Base-by-base conservation (phyloP, 2,888 invertebrate genomes). In the Stictocephala bisonia region DNA sequence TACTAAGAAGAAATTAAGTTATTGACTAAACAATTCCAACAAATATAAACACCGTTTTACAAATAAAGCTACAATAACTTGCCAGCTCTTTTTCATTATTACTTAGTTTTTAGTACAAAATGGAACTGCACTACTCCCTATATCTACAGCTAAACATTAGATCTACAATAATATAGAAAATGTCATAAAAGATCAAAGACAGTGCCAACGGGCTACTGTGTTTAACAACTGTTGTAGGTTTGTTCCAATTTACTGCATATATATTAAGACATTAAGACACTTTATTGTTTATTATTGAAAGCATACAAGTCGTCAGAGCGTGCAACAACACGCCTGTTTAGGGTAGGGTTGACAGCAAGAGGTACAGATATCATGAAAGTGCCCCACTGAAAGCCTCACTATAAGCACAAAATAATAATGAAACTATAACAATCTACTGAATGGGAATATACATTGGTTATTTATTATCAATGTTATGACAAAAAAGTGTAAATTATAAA, bases 281-380 rank as follows among this genome's bases (percentile, higher is more conserved):
- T 64, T 64, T 64, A 64, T 44, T 64, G 41, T 64, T 64, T 64
- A 64, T 64, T 64, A 44, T 64, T 64, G 22, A 64, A 64, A 64
- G 44, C 64, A 64, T 44, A 64, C 41, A 13, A 44, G 44, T n/a
- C 15, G n/a, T 31, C 31, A 31, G 2, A n/a, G 7, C 22, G 60
- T 60, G 60, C 20, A 29, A 56, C 31, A 26, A 31, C n/a, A n/a
- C 56, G 7, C 27, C 22, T 31, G 60, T 22, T 29, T 22, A 18
- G 31, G 4, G 35, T 40, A 35, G 53, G 4, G 9, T 29, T 60
- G 60, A 60, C 60, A 60, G 31, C 35, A 35, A 60, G 60, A 64
- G n/a, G n/a, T n/a, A n/a, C n/a, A n/a, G n/a, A 44, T 44, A 44
- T 44, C 22, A 64, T 41, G 15, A 41, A 64, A 64, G 64, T 44